Conservation (phyloP, 2,797 vertebrate genomes). For the Linurgus olivaceus region DNA sequence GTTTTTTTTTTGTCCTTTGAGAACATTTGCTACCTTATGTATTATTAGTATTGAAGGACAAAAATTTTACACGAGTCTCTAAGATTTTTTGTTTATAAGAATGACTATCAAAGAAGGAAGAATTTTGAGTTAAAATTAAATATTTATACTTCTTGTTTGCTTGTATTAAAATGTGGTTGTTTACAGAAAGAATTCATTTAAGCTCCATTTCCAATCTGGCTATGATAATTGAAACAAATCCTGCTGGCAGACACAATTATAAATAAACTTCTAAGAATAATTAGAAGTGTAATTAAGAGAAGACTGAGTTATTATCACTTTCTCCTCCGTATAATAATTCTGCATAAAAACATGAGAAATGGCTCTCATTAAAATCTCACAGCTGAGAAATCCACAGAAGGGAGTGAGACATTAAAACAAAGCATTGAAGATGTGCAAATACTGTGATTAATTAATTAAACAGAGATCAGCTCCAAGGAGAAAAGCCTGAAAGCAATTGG, state of each 20-base stretch:
- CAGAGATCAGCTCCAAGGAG: neutral
- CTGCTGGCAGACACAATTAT: constrained; percentile 33
- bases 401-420: neutral
- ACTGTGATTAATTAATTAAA: neutral
- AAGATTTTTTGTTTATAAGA: neutral
- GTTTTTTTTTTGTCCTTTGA: neutral
- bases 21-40: neutral
- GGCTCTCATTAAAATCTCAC: constrained; percentile 47
- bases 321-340: neutral
- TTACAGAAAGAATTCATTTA: constrained; percentile 55
- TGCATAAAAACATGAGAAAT: constrained; percentile 11
- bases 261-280: constrained; percentile 62
- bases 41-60: neutral
- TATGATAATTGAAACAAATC: constrained; percentile 45
- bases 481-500: neutral
- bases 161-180: constrained; percentile 17
- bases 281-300: constrained; percentile 67
- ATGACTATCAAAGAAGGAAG: neutral
- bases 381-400: neutral
- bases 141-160: neutral
- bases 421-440: neutral
- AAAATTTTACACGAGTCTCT: neutral
- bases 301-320: constrained; percentile 29
- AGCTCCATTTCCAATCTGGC: constrained; percentile 33
- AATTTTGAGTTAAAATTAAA: constrained; percentile 20